These are phyloP conservation scores for Limnothrissa miodon DNA, from an alignment of 2,113 vertebrate genomes.

Conservation along the genomic window DNA sequence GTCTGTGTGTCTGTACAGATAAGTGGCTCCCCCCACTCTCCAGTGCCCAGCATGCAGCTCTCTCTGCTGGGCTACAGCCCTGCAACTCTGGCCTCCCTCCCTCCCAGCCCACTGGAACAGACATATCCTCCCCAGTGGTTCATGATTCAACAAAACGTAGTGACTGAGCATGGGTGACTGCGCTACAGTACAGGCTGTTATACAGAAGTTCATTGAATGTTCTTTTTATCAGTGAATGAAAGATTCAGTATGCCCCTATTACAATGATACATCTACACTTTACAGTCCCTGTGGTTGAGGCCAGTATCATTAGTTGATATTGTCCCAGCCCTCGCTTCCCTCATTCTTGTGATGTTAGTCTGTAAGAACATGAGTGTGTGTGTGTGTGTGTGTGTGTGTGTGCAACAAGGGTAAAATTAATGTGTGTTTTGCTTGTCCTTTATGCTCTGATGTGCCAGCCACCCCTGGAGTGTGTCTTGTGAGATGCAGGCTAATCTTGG, in stretches of 20 bases:
- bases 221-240: too few relatives aligned
- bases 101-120: not conserved
- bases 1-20: conserved; percentile 37
- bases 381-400: not conserved
- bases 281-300: too few relatives aligned
- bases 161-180: too few relatives aligned
- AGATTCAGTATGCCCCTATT: too few relatives aligned
- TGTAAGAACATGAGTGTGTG: not conserved
- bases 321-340: too few relatives aligned
- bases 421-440: not conserved
- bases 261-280: too few relatives aligned
- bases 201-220: too few relatives aligned
- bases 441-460: not conserved
- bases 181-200: too few relatives aligned
- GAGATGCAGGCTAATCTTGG: not conserved
- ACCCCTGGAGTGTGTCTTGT: not conserved
- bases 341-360: not conserved
- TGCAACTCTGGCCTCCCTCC: not conserved
- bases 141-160: too few relatives aligned
- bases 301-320: not conserved
- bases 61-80: not conserved
- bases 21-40: conserved; percentile 47
- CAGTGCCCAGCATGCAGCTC: conserved; percentile 47
- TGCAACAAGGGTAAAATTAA: not conserved
- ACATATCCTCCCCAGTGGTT: not conserved